Conservation (phyloP, 2,113 vertebrate species). For the Carlito syrichta region DNA sequence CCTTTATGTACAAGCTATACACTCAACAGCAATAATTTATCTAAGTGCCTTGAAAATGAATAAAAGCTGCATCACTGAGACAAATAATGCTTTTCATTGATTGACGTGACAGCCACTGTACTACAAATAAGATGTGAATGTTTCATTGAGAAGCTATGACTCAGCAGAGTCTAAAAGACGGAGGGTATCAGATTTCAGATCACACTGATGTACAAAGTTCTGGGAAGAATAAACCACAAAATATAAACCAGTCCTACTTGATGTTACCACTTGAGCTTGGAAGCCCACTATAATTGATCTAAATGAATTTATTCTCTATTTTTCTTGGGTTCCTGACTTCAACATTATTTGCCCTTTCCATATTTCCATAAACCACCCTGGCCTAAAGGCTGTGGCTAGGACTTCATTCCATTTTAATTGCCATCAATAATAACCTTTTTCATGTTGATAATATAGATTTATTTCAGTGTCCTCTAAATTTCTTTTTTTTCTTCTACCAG, state of each 20-base stretch:
- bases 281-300: neutral
- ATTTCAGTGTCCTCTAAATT: neutral
- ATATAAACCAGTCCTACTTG: neutral
- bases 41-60: constrained; percentile 26
- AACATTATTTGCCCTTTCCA: neutral
- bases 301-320: neutral
- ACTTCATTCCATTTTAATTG: constrained; percentile 17
- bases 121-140: constrained; percentile 35
- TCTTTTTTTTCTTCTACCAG: neutral
- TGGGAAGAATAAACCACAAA: neutral
- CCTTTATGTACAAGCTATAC: constrained; percentile 38
- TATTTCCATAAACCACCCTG: neutral
- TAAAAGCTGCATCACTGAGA: constrained; percentile 31
- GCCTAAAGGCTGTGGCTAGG: neutral
- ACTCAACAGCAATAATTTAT: constrained; percentile 42
- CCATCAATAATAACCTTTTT: neutral
- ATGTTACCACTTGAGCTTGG: neutral
- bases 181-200: neutral
- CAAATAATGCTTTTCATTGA: constrained; percentile 53
- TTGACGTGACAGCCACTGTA: constrained; percentile 27
- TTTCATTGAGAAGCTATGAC: constrained; percentile 12
- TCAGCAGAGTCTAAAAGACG: neutral
- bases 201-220: neutral
- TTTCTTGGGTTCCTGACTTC: neutral
- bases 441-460: neutral